Evolutionary conservation across 2,797 vertebrate genomes (phyloP), one percentile per base, ranked within the genome.

Genomic region (Florisuga fusca): DNA sequence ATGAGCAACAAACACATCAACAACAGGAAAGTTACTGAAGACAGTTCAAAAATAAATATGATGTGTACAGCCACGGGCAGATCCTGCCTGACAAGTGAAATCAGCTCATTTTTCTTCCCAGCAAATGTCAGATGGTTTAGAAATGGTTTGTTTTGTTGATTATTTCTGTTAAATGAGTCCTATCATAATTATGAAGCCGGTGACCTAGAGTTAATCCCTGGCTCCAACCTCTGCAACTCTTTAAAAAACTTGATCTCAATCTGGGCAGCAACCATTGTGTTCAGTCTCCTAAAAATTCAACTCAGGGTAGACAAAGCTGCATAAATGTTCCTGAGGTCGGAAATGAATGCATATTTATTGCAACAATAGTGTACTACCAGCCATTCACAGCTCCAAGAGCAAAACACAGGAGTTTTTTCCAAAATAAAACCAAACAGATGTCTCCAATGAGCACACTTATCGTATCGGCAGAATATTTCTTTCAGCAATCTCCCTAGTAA

Each of bases 331-430:
- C 72, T 34, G 54, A 57, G 69, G 83, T 94, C 10, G 6, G 90
- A 91, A 94, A 95, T 86, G 41, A 93, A 96, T 72, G 74, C 25
- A 7, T 80, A 84, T 96, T 95, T 96, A 88, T 72, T 67, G 73
- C 84, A 91, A 94, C 86, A 94, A 92, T 85, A 72, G 84, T 76
- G 84, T 48, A 61, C 62, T 74, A 74, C 46, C 75, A 89, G 67
- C 57, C n/a, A 88, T 89, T 89, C 92, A 50, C 61, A 43, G 59
- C 87, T 89, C 85, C 58, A 22, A 45, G 54, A 86, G 77, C 69
- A 31, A 64, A 93, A 68, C 81, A 79, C 4, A 8, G 72, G 91
- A 84, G 25, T 68, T 90, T 48, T 83, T 93, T 69, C 46, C 1
- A 51, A 78, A 93, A 81, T 8, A n/a, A 69, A 89, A 87, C 67